Percentiles rank a stretch among this genome's conserved stretches.
Evolutionary conservation across 2,888 invertebrate genomes (phyloP).

Genomic region (Bugula neritina): DNA sequence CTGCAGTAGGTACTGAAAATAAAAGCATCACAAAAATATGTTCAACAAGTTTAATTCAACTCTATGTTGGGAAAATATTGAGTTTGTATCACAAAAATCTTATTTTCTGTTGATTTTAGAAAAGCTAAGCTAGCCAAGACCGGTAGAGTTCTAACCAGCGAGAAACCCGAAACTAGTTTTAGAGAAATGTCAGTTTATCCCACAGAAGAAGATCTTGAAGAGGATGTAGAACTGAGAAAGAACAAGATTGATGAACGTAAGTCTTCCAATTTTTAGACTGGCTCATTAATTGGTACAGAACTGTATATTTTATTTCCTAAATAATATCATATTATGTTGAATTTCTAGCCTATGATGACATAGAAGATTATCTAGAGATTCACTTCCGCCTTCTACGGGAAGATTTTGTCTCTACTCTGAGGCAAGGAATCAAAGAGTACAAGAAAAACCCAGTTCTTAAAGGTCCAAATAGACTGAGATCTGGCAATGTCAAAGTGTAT

Average conservation of each 20-base stretch:
- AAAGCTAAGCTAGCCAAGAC: not conserved
- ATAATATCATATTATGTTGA: too few relatives aligned
- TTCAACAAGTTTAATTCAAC: too few relatives aligned
- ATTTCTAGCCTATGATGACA: constrained; percentile 10
- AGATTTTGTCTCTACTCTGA: constrained; percentile 46
- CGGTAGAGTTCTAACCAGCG: not conserved
- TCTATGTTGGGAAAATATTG: too few relatives aligned
- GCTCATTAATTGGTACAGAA: not conserved
- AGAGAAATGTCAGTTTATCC: constrained; percentile 14
- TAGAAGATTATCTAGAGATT: constrained; percentile 68
- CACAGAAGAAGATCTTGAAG: constrained; percentile 2
- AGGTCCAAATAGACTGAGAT: not conserved
- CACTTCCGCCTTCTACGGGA: constrained; percentile 74
- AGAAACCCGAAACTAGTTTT: not conserved
- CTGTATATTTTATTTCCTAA: too few relatives aligned
- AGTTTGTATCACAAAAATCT: too few relatives aligned
- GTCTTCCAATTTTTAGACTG: not conserved
- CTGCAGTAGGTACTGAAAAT: too few relatives aligned
- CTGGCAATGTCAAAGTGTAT: constrained; percentile 2
- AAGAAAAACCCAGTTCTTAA: constrained; percentile 6
- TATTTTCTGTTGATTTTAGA: too few relatives aligned
- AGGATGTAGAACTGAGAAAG: not conserved
- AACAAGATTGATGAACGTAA: not conserved
- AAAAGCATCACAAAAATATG: too few relatives aligned
- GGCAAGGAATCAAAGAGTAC: constrained; percentile 2